Percentiles rank a stretch among this genome's conserved stretches.
phyloP scores from a whole-genome alignment of 1,140 invertebrate species.

The Spodoptera frugiperda region DNA sequence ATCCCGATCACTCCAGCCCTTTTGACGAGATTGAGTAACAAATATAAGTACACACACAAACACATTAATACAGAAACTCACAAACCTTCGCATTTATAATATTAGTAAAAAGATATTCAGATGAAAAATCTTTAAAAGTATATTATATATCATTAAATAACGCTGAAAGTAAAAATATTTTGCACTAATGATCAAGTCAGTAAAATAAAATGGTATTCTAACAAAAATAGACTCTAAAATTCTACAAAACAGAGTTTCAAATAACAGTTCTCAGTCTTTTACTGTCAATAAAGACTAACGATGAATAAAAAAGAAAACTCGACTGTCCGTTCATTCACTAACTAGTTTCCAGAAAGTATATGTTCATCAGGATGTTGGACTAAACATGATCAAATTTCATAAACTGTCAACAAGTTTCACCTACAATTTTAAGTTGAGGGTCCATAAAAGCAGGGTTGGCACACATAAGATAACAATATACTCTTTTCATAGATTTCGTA shows the following conservation, averaged over 20 bases:
- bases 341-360: conserved; percentile 30
- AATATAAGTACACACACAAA: too few species aligned
- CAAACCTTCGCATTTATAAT: too few species aligned
- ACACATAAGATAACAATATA: not conserved
- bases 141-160: too few species aligned
- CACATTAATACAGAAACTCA: too few species aligned
- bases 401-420: conserved; percentile 44
- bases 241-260: not conserved
- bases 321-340: not conserved
- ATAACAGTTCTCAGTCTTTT: conserved; percentile 5
- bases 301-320: not conserved
- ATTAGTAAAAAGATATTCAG: too few species aligned
- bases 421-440: conserved; percentile 19
- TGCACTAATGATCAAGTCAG: too few species aligned
- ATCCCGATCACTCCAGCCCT: too few species aligned
- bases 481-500: too few species aligned
- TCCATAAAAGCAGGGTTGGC: conserved; percentile 2
- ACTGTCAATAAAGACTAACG: not conserved
- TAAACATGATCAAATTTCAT: conserved; percentile 37
- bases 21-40: too few species aligned
- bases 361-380: conserved; percentile 12
- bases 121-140: too few species aligned
- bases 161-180: too few species aligned
- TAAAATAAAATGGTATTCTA: too few species aligned
- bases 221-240: not conserved